phyloP scores from a whole-genome alignment of 2,797 vertebrate genomes.

The Eurystomus glaucurus region DNA sequence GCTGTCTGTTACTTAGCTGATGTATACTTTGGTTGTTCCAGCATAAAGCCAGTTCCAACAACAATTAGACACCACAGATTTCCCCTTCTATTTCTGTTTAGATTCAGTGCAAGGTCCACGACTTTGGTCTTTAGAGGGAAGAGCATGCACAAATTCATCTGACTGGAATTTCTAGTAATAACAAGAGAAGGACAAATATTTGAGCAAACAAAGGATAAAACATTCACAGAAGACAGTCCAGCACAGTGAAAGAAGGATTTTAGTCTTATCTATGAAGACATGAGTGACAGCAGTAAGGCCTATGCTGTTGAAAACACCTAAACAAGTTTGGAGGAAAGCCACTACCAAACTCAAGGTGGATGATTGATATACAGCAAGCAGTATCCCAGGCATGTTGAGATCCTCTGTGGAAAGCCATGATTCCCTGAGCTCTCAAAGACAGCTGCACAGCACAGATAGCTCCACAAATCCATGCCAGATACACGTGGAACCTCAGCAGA shows the following conservation, averaged over 20 bases:
- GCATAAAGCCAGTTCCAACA: not conserved
- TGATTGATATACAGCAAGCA: not conserved
- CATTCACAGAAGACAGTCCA: not conserved
- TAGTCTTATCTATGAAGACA: not conserved
- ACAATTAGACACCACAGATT: not conserved
- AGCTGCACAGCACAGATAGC: not conserved
- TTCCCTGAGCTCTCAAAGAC: not conserved
- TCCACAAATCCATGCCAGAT: not conserved
- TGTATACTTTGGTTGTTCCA: not conserved
- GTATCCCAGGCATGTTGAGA: not conserved
- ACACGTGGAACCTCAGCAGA: not conserved
- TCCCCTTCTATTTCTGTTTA: not conserved
- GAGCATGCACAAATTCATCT: not conserved
- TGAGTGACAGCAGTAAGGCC: not conserved
- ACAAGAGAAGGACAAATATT: not conserved
- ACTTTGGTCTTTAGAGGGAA: not conserved
- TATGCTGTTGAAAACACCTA: not conserved
- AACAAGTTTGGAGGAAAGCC: not conserved
- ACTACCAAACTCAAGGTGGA: not conserved
- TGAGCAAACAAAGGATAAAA: not conserved
- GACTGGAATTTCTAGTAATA: not conserved
- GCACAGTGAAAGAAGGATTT: not conserved
- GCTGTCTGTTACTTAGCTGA: not conserved
- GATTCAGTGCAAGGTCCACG: not conserved
- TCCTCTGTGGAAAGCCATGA: not conserved